Conservation (phyloP, 2,888 invertebrate genomes). For the Ormyrus thymus region DNA sequence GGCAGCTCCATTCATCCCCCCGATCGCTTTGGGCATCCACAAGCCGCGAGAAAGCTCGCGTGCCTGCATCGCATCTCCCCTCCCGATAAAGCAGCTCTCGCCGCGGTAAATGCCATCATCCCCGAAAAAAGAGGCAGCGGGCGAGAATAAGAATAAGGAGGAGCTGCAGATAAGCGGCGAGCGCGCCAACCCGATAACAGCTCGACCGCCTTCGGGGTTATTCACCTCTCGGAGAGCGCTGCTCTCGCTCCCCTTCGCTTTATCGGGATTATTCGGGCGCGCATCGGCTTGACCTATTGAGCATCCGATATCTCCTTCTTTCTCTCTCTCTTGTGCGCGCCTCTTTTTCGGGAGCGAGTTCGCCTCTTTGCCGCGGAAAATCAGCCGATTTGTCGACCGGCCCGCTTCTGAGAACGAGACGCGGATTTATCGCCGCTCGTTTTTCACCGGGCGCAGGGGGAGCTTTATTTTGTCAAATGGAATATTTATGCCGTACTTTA, state of each 20-base stretch:
- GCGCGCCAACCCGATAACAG: slow-evolving; percentile 66
- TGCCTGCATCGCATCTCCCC: not conserved
- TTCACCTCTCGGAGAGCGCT: slow-evolving; percentile 66
- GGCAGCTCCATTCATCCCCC: not conserved
- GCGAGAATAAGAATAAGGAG: not conserved
- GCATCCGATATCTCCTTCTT: not conserved
- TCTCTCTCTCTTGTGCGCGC: not conserved
- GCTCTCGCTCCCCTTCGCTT: slow-evolving; percentile 4
- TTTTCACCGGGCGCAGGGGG: not conserved
- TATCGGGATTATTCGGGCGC: slow-evolving; percentile 48
- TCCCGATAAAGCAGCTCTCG: too few relatives aligned
- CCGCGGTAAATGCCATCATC: too few relatives aligned
- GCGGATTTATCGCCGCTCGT: not conserved
- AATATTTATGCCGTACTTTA: too few relatives aligned
- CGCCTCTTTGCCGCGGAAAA: too few relatives aligned
- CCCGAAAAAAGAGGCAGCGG: slow-evolving; percentile 1
- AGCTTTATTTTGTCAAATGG: too few relatives aligned
- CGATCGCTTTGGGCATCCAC: too few relatives aligned
- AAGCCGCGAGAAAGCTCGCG: not conserved
- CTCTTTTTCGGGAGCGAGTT: too few relatives aligned
- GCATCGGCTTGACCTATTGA: slow-evolving; percentile 51
- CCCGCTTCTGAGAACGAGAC: too few relatives aligned
- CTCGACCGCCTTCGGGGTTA: slow-evolving; percentile 72
- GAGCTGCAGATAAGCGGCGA: slow-evolving; percentile 46
- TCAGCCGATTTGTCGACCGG: too few relatives aligned